Percentiles rank a stretch among this genome's conserved stretches.
Evolutionary conservation across 2,888 invertebrate species (phyloP).

Genomic region (Caenorhabditis sp.): DNA sequence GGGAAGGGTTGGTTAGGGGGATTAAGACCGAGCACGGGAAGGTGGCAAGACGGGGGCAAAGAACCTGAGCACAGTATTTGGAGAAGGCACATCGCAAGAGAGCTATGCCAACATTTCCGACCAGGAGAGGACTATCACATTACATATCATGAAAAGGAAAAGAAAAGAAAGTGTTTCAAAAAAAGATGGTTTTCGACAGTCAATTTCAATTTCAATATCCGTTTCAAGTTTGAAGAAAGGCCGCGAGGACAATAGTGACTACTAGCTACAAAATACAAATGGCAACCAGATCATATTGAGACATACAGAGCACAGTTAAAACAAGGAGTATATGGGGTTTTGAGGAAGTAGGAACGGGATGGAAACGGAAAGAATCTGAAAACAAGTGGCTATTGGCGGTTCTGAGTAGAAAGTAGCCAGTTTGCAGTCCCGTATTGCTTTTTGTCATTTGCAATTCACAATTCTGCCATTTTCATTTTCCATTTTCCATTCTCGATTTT

Average conservation of each 20-base stretch:
- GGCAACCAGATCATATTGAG: not conserved
- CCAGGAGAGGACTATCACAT: slow-evolving; percentile 47
- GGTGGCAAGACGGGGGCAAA: not conserved
- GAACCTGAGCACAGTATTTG: slow-evolving; percentile 58
- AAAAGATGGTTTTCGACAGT: not conserved
- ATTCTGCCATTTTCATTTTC: not conserved
- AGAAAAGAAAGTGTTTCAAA: not conserved
- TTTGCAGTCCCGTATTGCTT: not conserved
- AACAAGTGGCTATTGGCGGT: too few relatives aligned
- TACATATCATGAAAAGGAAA: slow-evolving; percentile 49
- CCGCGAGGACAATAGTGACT: not conserved
- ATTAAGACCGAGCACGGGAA: slow-evolving; percentile 5
- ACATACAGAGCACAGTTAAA: too few relatives aligned
- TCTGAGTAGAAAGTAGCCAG: too few relatives aligned
- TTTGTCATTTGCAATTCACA: not conserved
- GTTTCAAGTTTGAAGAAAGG: too few relatives aligned
- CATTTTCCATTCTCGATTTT: not conserved
- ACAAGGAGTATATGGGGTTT: too few relatives aligned
- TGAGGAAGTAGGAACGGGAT: too few relatives aligned
- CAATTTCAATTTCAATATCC: not conserved
- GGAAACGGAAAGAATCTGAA: not conserved
- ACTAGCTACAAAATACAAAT: too few relatives aligned
- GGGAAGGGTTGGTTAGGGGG: slow-evolving; percentile 5
- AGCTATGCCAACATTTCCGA: slow-evolving; percentile 54
- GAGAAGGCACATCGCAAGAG: slow-evolving; percentile 53